Percentiles rank a stretch among this genome's conserved stretches.
These are phyloP conservation scores for Crocidura indochinensis DNA, from an alignment of 2,797 vertebrate genomes.

Conservation along the genomic window DNA sequence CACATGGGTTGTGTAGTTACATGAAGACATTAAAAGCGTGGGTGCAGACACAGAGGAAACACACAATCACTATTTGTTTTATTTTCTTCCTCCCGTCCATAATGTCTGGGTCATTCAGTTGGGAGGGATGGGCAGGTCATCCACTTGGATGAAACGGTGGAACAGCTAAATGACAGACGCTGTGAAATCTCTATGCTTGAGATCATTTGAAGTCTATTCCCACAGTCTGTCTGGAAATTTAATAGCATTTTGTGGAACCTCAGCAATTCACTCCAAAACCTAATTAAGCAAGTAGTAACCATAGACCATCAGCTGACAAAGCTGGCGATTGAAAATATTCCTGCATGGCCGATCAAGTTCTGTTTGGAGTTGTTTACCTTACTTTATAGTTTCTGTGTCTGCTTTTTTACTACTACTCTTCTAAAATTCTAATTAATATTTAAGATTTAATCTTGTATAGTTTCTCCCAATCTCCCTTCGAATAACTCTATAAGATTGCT, in stretches of 20 bases:
- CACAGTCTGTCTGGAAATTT: slow-evolving; percentile 2
- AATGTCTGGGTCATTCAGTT: neutral
- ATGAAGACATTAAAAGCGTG: too few species aligned
- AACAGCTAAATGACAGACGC: slow-evolving; percentile 9
- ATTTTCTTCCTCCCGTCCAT: neutral
- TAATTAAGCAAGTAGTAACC: neutral
- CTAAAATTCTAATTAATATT: neutral
- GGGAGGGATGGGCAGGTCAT: neutral
- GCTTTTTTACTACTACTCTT: too few species aligned
- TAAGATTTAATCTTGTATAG: neutral
- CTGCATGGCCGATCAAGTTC: slow-evolving; percentile 14
- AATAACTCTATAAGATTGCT: neutral
- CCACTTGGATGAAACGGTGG: neutral
- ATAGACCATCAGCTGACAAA: neutral
- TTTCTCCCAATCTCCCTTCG: neutral
- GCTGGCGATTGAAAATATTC: neutral
- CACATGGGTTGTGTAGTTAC: too few species aligned
- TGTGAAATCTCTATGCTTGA: slow-evolving; percentile 29
- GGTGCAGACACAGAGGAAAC: too few species aligned
- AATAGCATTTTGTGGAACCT: slow-evolving; percentile 21
- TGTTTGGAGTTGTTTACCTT: slow-evolving; percentile 45
- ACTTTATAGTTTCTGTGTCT: neutral
- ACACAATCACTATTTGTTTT: neutral
- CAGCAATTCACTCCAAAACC: slow-evolving; percentile 44
- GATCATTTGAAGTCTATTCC: neutral